Evolutionary conservation across 1,140 invertebrate species (phyloP).

Genomic region (Aphelenchoides fujianensis): DNA sequence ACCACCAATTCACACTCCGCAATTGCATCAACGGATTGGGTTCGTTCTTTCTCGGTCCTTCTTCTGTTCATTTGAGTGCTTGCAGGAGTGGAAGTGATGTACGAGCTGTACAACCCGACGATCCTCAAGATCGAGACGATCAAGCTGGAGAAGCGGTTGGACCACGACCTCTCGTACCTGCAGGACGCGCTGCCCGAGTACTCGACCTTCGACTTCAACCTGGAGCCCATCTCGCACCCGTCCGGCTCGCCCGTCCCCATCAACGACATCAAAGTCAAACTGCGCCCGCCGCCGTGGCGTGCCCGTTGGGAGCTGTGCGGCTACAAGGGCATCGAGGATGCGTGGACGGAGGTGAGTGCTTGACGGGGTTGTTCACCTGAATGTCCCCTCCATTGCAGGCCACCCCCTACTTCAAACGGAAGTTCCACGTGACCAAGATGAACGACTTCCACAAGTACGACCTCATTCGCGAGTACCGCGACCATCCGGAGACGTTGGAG

Average conservation of each 20-base stretch:
- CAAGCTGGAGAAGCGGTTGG: constrained; percentile 85
- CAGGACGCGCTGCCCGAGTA: constrained; percentile 88
- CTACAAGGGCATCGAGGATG: constrained; percentile 54
- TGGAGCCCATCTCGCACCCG: constrained; percentile 76
- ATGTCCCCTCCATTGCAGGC: no score
- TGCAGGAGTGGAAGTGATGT: constrained; percentile 78
- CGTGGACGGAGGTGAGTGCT: constrained; percentile 54
- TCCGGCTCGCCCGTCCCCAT: constrained; percentile 78
- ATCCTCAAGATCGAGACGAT: constrained; percentile 84
- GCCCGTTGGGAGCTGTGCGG: constrained; percentile 54
- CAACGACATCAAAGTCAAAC: constrained; percentile 76
- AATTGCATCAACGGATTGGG: constrained; percentile 87
- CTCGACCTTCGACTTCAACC: constrained; percentile 85
- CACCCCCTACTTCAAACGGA: constrained; percentile 49
- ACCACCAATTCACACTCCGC: constrained; percentile 78
- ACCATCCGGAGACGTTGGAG: constrained; percentile 41
- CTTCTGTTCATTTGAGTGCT: neutral
- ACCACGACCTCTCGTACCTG: constrained; percentile 83
- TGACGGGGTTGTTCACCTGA: no score
- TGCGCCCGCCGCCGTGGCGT: constrained; percentile 57
- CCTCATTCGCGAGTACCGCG: constrained; percentile 55
- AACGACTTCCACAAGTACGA: constrained; percentile 52
- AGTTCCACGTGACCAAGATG: constrained; percentile 49
- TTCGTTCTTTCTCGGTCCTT: constrained; percentile 53
- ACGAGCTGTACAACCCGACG: constrained; percentile 88